Base-by-base conservation (phyloP, 2,888 invertebrate genomes). In the Tetragonula carbonaria region DNA sequence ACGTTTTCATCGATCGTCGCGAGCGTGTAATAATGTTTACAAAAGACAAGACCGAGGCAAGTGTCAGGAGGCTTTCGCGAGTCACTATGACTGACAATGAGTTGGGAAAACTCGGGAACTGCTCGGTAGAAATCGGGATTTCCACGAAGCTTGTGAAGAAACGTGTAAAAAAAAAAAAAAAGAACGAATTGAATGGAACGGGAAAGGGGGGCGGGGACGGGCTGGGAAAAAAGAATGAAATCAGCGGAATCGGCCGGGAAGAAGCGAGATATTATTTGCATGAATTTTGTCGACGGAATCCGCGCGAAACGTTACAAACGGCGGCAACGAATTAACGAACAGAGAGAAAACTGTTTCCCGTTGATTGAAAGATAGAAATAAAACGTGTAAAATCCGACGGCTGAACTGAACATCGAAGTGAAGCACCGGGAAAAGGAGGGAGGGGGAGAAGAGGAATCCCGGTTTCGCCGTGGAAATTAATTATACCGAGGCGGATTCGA, bases 361-460 rank as follows among this genome's bases (percentile, higher is more conserved):
- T 51, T 65, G 74, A 74, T 74, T n/a, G 74, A 65, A 51, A 63
- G 63, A 51, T 63, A n/a, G 33, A 28, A 74, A 74, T 53, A 62
- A 21, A 74, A 74, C 14, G n/a, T n/a, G 74, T 21, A 13, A 62
- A 73, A 73, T 45, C 14, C 23, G 4, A 11, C 55, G 33, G 38
- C 14, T 8, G 4, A 45, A 6, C 14, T n/a, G 45, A 73, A 63
- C 62, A 38, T 21, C 62, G 63, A 63, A 18, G 8, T 2, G 38
- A n/a, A 66, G 33, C 71, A 8, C 53, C 45, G 45, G 18, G 38
- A 1, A 8, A 8, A 8, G 38, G 38, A 8, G 38, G 8, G 8
- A 8, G 38, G 38, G 38, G 6, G 38, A 33, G 3, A 5, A 38
- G 51, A 21, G n/a, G 33, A n/a, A 66, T 38, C 33, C 8, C 65